Percentiles rank a stretch among this genome's conserved stretches.
Conservation (phyloP, 2,888 invertebrate species). For the Mythimna lalbum region DNA sequence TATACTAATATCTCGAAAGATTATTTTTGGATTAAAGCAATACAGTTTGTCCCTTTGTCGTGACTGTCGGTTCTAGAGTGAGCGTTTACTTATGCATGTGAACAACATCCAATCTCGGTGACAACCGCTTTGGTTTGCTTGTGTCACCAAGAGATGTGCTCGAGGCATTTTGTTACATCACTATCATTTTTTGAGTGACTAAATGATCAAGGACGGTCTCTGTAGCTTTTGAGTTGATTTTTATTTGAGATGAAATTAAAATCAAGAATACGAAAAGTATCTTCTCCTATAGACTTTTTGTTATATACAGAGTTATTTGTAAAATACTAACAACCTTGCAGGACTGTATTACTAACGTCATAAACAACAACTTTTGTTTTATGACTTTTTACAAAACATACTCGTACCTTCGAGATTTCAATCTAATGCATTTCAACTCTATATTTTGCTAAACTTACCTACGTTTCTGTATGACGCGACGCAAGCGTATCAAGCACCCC, state of each 20-base stretch:
- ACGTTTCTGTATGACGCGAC: too few species aligned
- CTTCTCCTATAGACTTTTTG: too few species aligned
- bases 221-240: background rate
- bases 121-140: conserved; percentile 10
- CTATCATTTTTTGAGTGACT: background rate
- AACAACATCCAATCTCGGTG: background rate
- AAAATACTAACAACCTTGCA: too few species aligned
- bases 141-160: background rate
- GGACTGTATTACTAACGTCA: too few species aligned
- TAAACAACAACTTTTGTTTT: too few species aligned
- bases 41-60: background rate
- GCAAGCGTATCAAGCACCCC: too few species aligned
- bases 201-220: background rate
- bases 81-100: conserved; percentile 13
- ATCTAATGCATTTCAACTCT: too few species aligned
- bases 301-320: too few species aligned
- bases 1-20: background rate
- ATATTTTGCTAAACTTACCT: too few species aligned
- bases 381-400: too few species aligned
- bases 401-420: too few species aligned
- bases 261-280: background rate
- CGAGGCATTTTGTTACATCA: conserved; percentile 2
- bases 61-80: background rate
- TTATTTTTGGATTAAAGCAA: background rate
- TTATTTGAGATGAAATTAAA: background rate